These are phyloP conservation scores for Seriola rivoliana DNA, from an alignment of 2,113 vertebrate species.

Conservation along the genomic window DNA sequence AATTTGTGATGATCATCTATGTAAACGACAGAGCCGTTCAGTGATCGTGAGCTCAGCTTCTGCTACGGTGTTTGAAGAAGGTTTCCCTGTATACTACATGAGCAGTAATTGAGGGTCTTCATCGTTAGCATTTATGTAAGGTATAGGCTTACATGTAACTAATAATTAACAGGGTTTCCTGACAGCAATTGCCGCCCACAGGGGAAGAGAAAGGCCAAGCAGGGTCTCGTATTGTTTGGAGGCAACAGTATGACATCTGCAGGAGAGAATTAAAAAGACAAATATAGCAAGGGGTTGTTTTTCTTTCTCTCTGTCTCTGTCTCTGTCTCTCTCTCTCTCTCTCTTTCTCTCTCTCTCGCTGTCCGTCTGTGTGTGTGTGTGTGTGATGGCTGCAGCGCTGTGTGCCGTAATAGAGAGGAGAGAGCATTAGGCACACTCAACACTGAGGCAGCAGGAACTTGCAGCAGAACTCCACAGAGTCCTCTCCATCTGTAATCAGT, in stretches of 20 bases:
- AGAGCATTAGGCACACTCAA: constrained; percentile 79
- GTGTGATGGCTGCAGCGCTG: constrained; percentile 32
- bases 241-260: constrained; percentile 56
- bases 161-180: constrained; percentile 63
- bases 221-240: constrained; percentile 47
- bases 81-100: constrained; percentile 21
- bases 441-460: constrained; percentile 77
- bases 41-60: constrained; percentile 13
- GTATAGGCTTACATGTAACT: constrained; percentile 29
- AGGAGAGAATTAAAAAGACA: constrained; percentile 63
- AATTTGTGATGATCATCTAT: not conserved
- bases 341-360: not conserved
- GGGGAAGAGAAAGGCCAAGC: constrained; percentile 24
- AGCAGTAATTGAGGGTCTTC: constrained; percentile 66
- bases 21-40: not conserved
- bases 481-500: constrained; percentile 80
- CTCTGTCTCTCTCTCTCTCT: not conserved
- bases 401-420: constrained; percentile 76
- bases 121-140: constrained; percentile 22
- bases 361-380: not conserved
- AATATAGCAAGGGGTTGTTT: constrained; percentile 63
- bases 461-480: constrained; percentile 76
- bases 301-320: not conserved
- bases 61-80: constrained; percentile 14
- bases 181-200: constrained; percentile 56